Conservation (phyloP, 2,113 vertebrate species). For the Oostethus manadensis region DNA sequence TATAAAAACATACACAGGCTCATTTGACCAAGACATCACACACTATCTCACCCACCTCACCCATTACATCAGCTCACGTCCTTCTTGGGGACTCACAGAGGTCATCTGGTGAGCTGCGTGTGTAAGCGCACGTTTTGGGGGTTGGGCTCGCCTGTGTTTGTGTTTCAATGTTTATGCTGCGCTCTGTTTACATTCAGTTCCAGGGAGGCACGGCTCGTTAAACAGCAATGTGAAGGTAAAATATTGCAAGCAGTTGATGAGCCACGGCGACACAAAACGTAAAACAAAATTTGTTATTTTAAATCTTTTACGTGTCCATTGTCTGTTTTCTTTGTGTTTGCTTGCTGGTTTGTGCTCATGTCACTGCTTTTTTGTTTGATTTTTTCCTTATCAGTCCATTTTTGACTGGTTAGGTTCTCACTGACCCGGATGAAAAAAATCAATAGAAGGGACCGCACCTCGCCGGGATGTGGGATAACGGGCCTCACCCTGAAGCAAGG, state of each 20-base stretch:
- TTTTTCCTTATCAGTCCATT: too few relatives aligned
- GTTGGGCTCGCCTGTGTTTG: neutral
- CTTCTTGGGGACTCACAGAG: constrained; percentile 19
- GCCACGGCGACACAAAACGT: neutral
- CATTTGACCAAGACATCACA: constrained; percentile 16
- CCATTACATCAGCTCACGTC: constrained; percentile 37
- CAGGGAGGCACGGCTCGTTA: constrained; percentile 10
- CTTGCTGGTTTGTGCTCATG: neutral
- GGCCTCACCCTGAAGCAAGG: too few relatives aligned
- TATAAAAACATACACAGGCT: constrained; percentile 14
- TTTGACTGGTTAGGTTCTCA: too few relatives aligned
- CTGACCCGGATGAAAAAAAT: too few relatives aligned
- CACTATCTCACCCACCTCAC: constrained; percentile 11
- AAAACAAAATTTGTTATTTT: constrained; percentile 16
- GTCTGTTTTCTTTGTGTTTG: neutral
- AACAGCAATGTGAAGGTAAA: constrained; percentile 14
- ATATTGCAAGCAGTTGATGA: constrained; percentile 5
- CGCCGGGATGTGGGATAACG: too few relatives aligned
- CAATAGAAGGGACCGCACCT: too few relatives aligned
- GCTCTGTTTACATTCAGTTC: constrained; percentile 23
- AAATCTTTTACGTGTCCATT: constrained; percentile 11
- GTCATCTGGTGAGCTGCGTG: constrained; percentile 18
- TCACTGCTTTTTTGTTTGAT: too few relatives aligned
- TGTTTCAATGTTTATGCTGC: constrained; percentile 15
- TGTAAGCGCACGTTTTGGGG: neutral